Conservation (phyloP, 2,797 vertebrate genomes). For the Florisuga fusca region DNA sequence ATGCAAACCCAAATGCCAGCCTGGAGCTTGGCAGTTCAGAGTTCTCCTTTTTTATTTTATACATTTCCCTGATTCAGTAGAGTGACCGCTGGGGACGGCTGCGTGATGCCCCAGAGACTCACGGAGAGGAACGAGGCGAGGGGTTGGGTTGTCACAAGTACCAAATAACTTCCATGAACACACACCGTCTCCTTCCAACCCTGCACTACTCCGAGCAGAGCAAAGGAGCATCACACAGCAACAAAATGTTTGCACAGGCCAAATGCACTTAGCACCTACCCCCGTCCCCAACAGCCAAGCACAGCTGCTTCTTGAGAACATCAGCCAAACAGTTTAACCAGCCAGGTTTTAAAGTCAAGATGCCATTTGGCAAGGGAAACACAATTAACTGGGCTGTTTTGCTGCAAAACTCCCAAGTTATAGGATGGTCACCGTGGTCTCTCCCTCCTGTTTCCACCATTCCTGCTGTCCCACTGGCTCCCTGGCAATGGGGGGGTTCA, state of each 20-base stretch:
- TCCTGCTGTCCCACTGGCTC: background rate
- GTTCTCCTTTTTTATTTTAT: background rate
- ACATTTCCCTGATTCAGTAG: background rate
- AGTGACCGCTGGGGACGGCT: background rate
- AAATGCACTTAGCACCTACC: background rate
- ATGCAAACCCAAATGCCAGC: background rate
- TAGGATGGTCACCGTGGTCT: background rate
- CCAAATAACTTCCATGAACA: background rate
- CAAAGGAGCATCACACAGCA: background rate
- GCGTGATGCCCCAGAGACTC: background rate
- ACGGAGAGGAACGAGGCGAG: background rate
- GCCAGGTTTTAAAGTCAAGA: background rate
- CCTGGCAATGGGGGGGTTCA: background rate
- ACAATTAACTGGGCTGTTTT: background rate
- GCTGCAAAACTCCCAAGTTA: background rate
- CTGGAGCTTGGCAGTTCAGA: background rate
- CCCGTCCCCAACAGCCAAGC: background rate
- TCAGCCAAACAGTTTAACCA: background rate
- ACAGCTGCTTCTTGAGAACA: background rate
- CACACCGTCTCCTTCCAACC: background rate
- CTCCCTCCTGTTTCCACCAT: background rate
- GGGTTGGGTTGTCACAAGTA: background rate
- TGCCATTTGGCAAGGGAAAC: conserved; percentile 20
- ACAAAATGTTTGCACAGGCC: background rate
- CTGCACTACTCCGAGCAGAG: background rate